Evolutionary conservation across 2,888 invertebrate species (phyloP), one percentile per base, ranked within the genome.

Genomic region (Sericinus montela): DNA sequence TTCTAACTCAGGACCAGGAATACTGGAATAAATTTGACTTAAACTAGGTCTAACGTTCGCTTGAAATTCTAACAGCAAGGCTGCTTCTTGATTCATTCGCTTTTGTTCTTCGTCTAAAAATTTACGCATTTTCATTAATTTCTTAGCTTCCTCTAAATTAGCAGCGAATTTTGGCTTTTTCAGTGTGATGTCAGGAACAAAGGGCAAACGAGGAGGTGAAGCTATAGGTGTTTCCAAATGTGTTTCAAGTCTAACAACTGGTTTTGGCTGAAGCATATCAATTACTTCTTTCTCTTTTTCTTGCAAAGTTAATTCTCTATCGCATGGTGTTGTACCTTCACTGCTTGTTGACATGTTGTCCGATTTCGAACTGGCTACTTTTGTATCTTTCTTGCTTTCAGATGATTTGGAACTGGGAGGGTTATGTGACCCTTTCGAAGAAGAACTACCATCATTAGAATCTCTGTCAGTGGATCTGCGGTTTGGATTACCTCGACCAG

Each of bases 391-490:
- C 52, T 83, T 84, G 50, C 55, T 75, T 44, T 76, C 78, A n/a
- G 74, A 60, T 8, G 80, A 65, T 67, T 86, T 87, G 0, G 80
- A 67, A 51, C 60, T 72, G 1, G 78, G 56, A 15, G 72, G 82
- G 40, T 77, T 74, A 32, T 81, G 77, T 1, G 83, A 83, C 1
- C 89, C 83, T 72, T 88, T 89, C 0, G 80, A 84, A 0, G 87
- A 89, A 1, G 90, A 89, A 48, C 89, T 90, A 9, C 93, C 95
- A 69, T 94, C 95, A 59, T 94, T 95, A 0, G 95, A 95, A 77
- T 96, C 94, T 53, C 94, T 88, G 60, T 94, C 95, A 0, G 94
- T 94, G 0, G 95, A 95, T 41, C 95, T 88, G 6, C 95, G 90
- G 57, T 90, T 91, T 45, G 91, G 91, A 35, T 90, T 90, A 9